Evolutionary conservation across 2,888 invertebrate genomes (phyloP), one percentile per base, ranked within the genome.

Genomic region (Podabrus alpinus): DNA sequence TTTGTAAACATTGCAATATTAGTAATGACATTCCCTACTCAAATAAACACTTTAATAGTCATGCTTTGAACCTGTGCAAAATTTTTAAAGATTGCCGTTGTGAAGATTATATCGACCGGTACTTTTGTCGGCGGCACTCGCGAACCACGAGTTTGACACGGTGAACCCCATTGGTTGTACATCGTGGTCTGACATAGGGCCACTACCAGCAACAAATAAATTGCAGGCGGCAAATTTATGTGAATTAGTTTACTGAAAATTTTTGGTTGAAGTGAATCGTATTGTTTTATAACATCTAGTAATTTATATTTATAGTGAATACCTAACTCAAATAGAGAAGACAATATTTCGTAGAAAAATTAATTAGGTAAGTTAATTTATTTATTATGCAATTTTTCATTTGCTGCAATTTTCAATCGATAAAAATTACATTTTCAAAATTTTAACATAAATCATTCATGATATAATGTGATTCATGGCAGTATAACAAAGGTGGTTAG

Each of bases 131-230:
- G 76, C 73, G 78, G 81, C 85, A 83, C 81, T 82, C 83, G 80
- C 81, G 80, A 79, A 80, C 76, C 86, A 86, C 85, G 86, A 85
- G 84, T 80, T 79, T 79, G 79, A 76, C 86, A 86, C 83, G 84
- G 83, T 79, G 81, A 68, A 78, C 83, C 88, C 88, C 85, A 93
- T 93, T 93, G 93, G 93, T 86, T 88, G 89, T 86, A 85, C 85
- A 90, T 91, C 92, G 91, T 93, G 92, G 92, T 92, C 92, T 92
- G 93, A 93, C 91, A 91, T 92, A 91, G 91, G 91, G 91, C 92
- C 92, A 92, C 91, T 90, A 91, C 90, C 83, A 82, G 83, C 80
- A 80, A 79, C 84, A 82, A 83, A 86, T 86, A 86, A 86, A 86
- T 86, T 83, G 78, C 81, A 84, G 82, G 82, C 82, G 82, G 82